Percentiles rank a stretch among this genome's conserved stretches.
phyloP scores from a whole-genome alignment of 2,113 vertebrate genomes.

The Lutjanus erythropterus region DNA sequence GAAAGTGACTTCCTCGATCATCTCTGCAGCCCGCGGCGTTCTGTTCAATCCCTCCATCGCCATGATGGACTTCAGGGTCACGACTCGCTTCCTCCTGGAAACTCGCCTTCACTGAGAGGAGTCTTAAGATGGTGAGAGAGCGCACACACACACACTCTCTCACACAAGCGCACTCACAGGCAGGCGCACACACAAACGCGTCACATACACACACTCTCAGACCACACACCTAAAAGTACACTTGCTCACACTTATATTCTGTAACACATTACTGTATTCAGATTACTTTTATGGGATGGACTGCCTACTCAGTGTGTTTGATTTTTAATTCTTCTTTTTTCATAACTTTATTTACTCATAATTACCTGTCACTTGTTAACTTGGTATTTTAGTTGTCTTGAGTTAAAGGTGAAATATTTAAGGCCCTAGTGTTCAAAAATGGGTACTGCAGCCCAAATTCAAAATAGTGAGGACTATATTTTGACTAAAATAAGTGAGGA shows the following conservation, averaged over 20 bases:
- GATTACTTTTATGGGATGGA: not conserved
- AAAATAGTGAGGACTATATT: too few species aligned
- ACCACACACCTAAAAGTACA: not conserved
- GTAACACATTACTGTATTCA: not conserved
- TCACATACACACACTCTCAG: not conserved
- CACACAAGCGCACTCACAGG: not conserved
- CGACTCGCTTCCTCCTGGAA: conserved; percentile 68
- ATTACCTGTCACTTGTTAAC: too few species aligned
- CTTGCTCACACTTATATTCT: not conserved
- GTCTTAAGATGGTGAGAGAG: conserved; percentile 42
- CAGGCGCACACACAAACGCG: too few species aligned
- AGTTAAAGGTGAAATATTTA: too few species aligned
- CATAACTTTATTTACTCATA: not conserved
- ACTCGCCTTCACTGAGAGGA: conserved; percentile 32
- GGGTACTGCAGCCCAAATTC: too few species aligned
- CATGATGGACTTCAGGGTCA: conserved; percentile 65
- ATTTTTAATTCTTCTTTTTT: too few species aligned
- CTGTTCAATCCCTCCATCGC: conserved; percentile 56
- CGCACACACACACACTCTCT: conserved; percentile 19
- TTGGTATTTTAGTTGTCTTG: not conserved
- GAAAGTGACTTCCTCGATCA: conserved; percentile 72
- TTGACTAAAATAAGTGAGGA: too few species aligned
- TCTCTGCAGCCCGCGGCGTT: conserved; percentile 54
- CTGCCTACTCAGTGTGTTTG: too few species aligned
- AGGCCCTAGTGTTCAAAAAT: too few species aligned